These are phyloP conservation scores for Syngnathoides biaculeatus DNA, from an alignment of 2,113 vertebrate genomes.

Conservation along the genomic window DNA sequence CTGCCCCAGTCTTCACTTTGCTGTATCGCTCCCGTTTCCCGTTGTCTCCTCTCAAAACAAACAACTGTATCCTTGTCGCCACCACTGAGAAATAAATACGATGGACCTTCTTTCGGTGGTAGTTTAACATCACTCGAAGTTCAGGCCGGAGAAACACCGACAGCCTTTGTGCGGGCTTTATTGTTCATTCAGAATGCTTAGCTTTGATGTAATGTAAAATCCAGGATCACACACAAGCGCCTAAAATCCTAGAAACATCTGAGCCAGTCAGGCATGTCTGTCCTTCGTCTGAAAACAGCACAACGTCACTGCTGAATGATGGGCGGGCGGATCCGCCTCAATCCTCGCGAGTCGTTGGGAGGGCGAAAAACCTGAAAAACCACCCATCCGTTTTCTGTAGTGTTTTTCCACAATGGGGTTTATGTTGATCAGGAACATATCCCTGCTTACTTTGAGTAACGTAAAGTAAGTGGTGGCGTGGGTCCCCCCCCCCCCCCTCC, in stretches of 20 bases:
- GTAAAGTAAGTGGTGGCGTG: no score
- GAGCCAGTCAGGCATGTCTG: conserved; percentile 16
- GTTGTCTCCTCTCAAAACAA: no score
- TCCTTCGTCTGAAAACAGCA: conserved; percentile 21
- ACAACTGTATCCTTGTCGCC: no score
- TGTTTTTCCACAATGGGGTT: background rate
- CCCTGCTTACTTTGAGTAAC: conserved; percentile 1
- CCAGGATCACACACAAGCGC: background rate
- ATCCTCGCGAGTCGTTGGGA: conserved; percentile 45
- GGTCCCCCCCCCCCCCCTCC: no score
- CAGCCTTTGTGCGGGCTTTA: background rate
- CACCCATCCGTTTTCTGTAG: background rate
- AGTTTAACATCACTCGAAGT: background rate
- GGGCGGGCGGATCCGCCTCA: conserved; percentile 25
- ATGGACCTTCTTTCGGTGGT: background rate
- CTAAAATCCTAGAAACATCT: conserved; percentile 6
- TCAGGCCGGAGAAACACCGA: background rate
- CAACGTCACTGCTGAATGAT: conserved; percentile 21
- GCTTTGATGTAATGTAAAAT: conserved; percentile 1
- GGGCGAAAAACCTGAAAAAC: background rate
- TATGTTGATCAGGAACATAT: no score
- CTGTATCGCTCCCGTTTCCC: no score
- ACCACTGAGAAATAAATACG: no score
- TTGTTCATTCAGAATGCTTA: background rate
- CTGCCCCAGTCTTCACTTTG: no score